Percentiles rank a stretch among this genome's conserved stretches.
Conservation (phyloP, 2,113 vertebrate genomes). For the Sialia sialis region DNA sequence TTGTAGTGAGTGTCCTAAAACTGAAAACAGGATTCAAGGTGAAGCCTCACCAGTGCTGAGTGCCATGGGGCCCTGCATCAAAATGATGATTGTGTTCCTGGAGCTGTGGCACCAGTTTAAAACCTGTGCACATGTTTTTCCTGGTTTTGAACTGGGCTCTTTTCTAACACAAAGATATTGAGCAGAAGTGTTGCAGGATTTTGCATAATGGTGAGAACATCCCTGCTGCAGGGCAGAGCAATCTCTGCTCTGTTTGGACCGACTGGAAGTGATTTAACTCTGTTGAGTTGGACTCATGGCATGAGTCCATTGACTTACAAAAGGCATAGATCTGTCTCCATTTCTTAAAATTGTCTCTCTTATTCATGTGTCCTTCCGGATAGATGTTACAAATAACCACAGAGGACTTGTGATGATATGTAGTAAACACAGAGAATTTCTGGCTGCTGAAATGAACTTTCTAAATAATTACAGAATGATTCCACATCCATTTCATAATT, state of each 20-base stretch:
- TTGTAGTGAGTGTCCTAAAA: background rate
- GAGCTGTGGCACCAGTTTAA: background rate
- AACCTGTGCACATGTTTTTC: background rate
- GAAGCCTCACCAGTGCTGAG: accelerated
- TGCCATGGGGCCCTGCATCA: background rate
- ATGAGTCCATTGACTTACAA: background rate
- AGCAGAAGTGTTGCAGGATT: background rate
- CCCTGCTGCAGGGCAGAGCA: background rate
- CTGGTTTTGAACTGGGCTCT: background rate
- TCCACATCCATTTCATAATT: slow-evolving; percentile 29
- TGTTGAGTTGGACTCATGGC: background rate
- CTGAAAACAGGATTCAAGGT: background rate
- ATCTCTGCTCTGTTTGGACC: background rate
- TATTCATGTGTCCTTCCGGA: background rate
- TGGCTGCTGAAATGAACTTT: slow-evolving; percentile 31
- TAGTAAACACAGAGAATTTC: background rate
- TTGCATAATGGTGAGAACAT: background rate
- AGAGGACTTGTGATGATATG: background rate
- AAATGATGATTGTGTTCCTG: background rate
- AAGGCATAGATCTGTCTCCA: background rate
- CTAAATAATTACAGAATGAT: slow-evolving; percentile 22
- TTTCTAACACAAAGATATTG: background rate
- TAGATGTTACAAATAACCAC: background rate
- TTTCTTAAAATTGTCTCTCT: slow-evolving; percentile 25
- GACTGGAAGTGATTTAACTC: background rate